phyloP scores from a whole-genome alignment of 2,797 vertebrate species.

The Pantherophis alleghaniensis region DNA sequence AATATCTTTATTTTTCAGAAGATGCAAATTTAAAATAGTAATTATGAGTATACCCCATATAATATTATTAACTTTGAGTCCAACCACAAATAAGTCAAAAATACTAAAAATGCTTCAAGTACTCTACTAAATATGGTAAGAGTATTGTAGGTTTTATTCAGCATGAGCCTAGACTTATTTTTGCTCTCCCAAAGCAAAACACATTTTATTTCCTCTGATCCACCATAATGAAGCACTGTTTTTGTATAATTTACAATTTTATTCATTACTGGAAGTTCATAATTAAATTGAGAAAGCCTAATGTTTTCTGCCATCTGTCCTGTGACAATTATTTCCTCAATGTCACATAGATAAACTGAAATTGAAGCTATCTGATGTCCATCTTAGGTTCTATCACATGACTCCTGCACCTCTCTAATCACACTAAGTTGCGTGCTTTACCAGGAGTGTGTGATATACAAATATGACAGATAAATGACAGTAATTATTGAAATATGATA shows the following conservation, averaged over 20 bases:
- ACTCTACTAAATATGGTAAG: neutral
- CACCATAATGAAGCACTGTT: neutral
- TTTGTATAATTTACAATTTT: neutral
- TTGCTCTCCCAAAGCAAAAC: neutral
- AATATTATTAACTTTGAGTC: neutral
- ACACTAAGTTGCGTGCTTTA: neutral
- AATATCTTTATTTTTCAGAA: neutral
- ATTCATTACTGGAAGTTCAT: neutral
- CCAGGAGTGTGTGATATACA: neutral
- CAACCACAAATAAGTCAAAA: neutral
- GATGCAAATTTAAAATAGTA: neutral
- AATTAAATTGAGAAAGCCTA: conserved; percentile 2
- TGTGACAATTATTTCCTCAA: neutral
- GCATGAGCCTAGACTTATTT: neutral
- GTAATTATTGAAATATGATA: neutral
- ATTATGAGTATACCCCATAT: neutral
- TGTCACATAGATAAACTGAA: neutral
- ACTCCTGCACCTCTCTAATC: neutral
- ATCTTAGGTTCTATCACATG: neutral
- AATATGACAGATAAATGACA: neutral
- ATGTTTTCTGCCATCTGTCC: neutral
- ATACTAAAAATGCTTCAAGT: neutral
- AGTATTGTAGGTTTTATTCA: neutral
- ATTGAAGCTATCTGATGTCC: neutral
- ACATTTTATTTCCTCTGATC: neutral